Evolutionary conservation across 2,113 vertebrate species (phyloP).

Genomic region (Cochlearius cochlearius): DNA sequence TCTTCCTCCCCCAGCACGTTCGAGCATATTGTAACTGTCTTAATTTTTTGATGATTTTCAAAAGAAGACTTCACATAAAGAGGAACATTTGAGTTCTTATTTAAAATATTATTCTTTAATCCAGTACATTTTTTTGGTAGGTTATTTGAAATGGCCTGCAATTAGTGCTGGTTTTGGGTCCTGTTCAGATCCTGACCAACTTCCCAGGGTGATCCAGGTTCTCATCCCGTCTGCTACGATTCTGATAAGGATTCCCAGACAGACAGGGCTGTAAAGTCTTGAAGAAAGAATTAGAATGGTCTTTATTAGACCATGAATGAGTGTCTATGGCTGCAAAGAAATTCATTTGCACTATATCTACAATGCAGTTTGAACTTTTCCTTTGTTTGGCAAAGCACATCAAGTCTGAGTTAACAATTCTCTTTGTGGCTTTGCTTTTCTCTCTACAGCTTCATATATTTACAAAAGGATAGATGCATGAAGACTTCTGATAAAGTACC

Average conservation of each 20-base stretch:
- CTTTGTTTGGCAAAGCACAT: constrained; percentile 62
- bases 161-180: not conserved
- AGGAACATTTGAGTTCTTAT: not conserved
- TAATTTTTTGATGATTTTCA: constrained; percentile 31
- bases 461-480: constrained; percentile 36
- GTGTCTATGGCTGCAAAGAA: constrained; percentile 3
- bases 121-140: not conserved
- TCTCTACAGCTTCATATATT: constrained; percentile 45
- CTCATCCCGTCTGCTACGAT: constrained; percentile 40
- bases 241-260: constrained; percentile 59
- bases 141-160: not conserved
- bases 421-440: constrained; percentile 64
- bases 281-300: constrained; percentile 25
- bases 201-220: constrained; percentile 59
- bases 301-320: constrained; percentile 1
- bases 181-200: not conserved
- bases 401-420: constrained; percentile 52
- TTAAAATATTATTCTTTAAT: constrained; percentile 7
- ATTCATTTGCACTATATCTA: constrained; percentile 50
- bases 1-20: constrained; percentile 75
- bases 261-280: not conserved
- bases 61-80: not conserved
- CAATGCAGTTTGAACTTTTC: constrained; percentile 66
- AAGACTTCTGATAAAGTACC: constrained; percentile 32
- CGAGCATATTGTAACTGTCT: constrained; percentile 70